Evolutionary conservation across 2,113 vertebrate genomes (phyloP).

Genomic region (Cyprinodon variegatus): DNA sequence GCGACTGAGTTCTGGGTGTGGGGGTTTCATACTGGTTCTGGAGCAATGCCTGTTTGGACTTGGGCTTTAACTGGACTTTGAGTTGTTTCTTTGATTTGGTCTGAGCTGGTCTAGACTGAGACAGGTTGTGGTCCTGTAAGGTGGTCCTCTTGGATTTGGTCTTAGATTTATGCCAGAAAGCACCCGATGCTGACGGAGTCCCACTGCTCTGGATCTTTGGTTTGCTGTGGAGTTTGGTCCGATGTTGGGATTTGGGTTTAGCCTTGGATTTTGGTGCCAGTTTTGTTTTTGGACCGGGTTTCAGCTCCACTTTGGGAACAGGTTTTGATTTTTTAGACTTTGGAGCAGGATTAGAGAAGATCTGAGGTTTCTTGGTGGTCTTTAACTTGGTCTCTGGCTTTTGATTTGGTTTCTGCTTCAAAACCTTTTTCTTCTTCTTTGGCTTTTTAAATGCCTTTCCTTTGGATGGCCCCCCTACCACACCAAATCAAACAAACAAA

Average conservation of each 20-base stretch:
- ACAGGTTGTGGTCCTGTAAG: conserved; percentile 21
- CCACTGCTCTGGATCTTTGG: conserved; percentile 8
- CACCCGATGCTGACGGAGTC: not conserved
- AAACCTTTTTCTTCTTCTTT: conserved; percentile 51
- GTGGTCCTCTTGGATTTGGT: conserved; percentile 29
- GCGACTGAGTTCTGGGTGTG: not conserved
- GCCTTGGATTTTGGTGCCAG: conserved; percentile 15
- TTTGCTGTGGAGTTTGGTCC: not conserved
- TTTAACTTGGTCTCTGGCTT: conserved; percentile 53
- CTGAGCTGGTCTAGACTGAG: not conserved
- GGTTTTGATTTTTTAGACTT: conserved; percentile 18
- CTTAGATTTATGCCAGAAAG: conserved; percentile 16
- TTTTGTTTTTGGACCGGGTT: conserved; percentile 14
- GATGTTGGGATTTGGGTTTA: conserved; percentile 7
- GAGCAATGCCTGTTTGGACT: conserved; percentile 18
- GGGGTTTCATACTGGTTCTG: not conserved
- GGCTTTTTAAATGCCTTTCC: conserved; percentile 28
- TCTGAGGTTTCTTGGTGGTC: conserved; percentile 35
- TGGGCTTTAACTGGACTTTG: not conserved
- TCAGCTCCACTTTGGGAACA: conserved; percentile 20
- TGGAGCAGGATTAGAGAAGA: not conserved
- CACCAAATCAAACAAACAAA: conserved; percentile 6
- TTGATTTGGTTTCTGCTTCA: conserved; percentile 33
- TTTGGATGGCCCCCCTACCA: conserved; percentile 7
- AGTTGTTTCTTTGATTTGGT: conserved; percentile 17